A percentile compares a stretch with the other conserved stretches of the same genome.
phyloP scores from a whole-genome alignment of 2,113 vertebrate genomes.

The Rostratula benghalensis region DNA sequence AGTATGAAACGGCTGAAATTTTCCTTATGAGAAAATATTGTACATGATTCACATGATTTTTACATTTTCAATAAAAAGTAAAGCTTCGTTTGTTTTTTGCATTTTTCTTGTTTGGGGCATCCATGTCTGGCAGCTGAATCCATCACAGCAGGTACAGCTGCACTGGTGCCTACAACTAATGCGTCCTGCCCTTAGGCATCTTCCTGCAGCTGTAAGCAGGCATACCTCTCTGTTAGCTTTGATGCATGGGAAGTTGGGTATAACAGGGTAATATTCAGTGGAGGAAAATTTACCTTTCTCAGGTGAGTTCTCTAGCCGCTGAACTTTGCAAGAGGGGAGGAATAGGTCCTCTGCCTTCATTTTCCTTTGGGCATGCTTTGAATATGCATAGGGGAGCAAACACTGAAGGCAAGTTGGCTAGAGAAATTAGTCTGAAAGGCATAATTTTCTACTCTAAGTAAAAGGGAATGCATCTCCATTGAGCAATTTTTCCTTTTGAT shows the following conservation, averaged over 20 bases:
- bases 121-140: background rate
- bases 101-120: background rate
- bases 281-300: background rate
- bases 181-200: background rate
- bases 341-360: background rate
- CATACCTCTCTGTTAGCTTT: background rate
- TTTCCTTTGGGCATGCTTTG: background rate
- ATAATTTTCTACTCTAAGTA: background rate
- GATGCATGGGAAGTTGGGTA: background rate
- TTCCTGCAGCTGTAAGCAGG: background rate
- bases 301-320: background rate
- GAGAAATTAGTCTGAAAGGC: background rate
- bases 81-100: conserved; percentile 32
- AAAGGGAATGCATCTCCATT: background rate
- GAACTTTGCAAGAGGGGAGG: background rate
- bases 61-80: conserved; percentile 78
- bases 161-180: background rate
- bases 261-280: background rate
- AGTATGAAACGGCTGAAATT: conserved; percentile 73
- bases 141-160: background rate
- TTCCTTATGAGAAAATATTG: conserved; percentile 81
- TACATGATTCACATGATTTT: conserved; percentile 79
- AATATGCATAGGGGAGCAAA: background rate
- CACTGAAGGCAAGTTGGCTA: background rate
- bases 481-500: background rate